These are phyloP conservation scores for Brassicogethes aeneus DNA, from an alignment of 2,888 invertebrate genomes.

Conservation along the genomic window DNA sequence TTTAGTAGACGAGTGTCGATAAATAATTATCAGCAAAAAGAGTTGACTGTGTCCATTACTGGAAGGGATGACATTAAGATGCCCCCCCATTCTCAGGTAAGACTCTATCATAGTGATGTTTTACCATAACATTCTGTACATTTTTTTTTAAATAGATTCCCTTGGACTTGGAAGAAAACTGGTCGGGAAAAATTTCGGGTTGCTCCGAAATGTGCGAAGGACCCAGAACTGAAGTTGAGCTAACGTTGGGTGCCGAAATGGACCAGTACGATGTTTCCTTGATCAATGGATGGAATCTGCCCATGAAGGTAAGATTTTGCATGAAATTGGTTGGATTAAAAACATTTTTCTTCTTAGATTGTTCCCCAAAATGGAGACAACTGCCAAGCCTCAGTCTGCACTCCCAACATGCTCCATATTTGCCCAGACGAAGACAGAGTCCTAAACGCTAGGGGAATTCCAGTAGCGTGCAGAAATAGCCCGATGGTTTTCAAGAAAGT, in stretches of 20 bases:
- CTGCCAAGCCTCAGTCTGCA: background rate
- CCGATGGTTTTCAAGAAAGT: background rate
- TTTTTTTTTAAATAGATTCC: background rate
- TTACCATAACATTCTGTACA: background rate
- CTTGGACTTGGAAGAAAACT: background rate
- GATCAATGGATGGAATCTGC: background rate
- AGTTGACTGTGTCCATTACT: background rate
- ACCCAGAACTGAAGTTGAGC: background rate
- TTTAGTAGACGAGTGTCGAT: no score
- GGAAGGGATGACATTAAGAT: background rate
- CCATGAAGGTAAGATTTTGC: background rate
- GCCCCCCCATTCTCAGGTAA: background rate
- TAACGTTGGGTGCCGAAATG: background rate
- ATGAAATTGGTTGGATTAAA: no score
- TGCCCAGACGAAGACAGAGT: background rate
- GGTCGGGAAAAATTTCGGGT: background rate
- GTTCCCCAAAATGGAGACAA: background rate
- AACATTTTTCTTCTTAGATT: background rate
- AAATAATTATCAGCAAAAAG: no score
- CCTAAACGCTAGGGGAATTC: background rate
- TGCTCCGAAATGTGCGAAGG: background rate
- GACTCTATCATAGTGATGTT: no score
- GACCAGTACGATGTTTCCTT: background rate
- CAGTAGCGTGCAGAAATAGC: background rate
- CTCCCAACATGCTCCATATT: background rate